Conservation (phyloP, 2,113 vertebrate species). For the Brachionichthys hirsutus region DNA sequence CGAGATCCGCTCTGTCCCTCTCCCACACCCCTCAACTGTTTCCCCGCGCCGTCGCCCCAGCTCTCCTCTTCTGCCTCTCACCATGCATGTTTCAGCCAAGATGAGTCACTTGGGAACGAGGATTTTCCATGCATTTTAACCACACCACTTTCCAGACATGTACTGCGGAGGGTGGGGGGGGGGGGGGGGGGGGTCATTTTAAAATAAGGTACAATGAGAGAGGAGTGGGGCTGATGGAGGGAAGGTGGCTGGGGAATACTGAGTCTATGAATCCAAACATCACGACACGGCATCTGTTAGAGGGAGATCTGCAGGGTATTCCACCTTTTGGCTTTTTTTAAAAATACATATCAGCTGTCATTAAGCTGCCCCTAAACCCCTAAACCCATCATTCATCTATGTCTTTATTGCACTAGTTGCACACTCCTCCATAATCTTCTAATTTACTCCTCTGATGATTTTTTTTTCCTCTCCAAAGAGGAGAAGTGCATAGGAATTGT, state of each 20-base stretch:
- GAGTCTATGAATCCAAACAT: slow-evolving; percentile 28
- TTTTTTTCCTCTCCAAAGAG: slow-evolving; percentile 26
- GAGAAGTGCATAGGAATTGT: slow-evolving; percentile 16
- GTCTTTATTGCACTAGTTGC: slow-evolving; percentile 62
- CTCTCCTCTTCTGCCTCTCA: slow-evolving; percentile 40
- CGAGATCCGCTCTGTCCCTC: slow-evolving; percentile 15
- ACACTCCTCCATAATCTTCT: slow-evolving; percentile 53
- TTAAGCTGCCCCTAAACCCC: slow-evolving; percentile 62
- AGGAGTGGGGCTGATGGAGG: background rate
- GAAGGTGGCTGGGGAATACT: slow-evolving; percentile 23
- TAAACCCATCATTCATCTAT: slow-evolving; percentile 69
- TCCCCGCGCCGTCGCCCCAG: slow-evolving; percentile 41
- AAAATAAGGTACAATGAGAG: slow-evolving; percentile 17
- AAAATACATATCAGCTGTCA: slow-evolving; percentile 74
- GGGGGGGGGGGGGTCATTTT: slow-evolving; percentile 33
- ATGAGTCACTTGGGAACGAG: slow-evolving; percentile 63
- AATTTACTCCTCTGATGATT: slow-evolving; percentile 33
- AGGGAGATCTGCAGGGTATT: slow-evolving; percentile 18
- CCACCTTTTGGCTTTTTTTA: slow-evolving; percentile 65
- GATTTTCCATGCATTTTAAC: slow-evolving; percentile 67
- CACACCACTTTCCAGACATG: slow-evolving; percentile 48
- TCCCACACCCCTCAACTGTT: slow-evolving; percentile 42
- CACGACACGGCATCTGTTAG: slow-evolving; percentile 39
- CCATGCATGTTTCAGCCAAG: slow-evolving; percentile 45
- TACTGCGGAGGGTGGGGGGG: slow-evolving; percentile 43